Percentiles rank a stretch among this genome's conserved stretches.
Evolutionary conservation across 2,113 vertebrate species (phyloP).

Genomic region (human): DNA sequence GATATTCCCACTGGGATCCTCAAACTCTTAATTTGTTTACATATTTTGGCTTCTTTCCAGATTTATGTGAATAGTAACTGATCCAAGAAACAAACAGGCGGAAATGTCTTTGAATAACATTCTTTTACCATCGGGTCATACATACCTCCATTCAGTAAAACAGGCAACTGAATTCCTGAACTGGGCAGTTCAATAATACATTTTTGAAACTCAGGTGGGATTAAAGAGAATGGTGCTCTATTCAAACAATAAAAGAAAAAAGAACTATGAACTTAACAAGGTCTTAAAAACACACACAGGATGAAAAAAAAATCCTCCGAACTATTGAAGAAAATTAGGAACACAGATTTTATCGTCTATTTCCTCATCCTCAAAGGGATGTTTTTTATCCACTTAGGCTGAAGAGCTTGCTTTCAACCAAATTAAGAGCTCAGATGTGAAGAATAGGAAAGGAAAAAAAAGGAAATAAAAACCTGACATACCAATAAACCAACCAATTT

Average conservation of each 20-base stretch:
- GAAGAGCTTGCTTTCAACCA: conserved; percentile 54
- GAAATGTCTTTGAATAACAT: conserved; percentile 80
- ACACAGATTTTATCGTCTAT: conserved; percentile 68
- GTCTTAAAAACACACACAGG: conserved; percentile 71
- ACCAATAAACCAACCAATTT: conserved; percentile 35
- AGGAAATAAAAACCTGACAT: conserved; percentile 4
- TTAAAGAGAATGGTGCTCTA: conserved; percentile 70
- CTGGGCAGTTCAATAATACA: conserved; percentile 58
- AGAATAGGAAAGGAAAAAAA: conserved; percentile 9
- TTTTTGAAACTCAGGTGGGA: conserved; percentile 73
- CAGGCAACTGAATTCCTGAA: conserved; percentile 71
- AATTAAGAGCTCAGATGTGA: conserved; percentile 50
- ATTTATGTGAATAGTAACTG: conserved; percentile 62
- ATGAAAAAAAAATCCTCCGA: conserved; percentile 55
- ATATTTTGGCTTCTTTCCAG: conserved; percentile 74
- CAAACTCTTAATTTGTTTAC: conserved; percentile 68
- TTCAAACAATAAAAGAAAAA: conserved; percentile 62
- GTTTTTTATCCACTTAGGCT: conserved; percentile 55
- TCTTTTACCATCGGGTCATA: conserved; percentile 72
- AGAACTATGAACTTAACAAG: conserved; percentile 64
- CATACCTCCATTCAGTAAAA: conserved; percentile 68
- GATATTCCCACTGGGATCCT: conserved; percentile 50
- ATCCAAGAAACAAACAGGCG: conserved; percentile 79
- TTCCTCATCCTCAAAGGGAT: conserved; percentile 66
- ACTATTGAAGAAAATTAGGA: conserved; percentile 64